Base-by-base conservation (phyloP, 1,140 invertebrate genomes). In the Prorops nasuta region DNA sequence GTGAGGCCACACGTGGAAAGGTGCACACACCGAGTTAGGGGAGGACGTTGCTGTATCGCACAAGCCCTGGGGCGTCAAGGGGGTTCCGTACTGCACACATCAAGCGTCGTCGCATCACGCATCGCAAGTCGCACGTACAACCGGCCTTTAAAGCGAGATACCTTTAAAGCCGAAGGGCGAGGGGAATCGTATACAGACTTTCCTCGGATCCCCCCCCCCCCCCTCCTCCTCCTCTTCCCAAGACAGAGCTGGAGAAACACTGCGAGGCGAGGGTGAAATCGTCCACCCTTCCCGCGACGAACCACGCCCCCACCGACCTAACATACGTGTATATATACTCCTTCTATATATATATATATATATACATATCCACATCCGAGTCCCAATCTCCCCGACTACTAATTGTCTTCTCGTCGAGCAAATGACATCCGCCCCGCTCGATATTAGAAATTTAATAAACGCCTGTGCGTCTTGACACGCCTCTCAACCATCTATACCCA, bases 81-180 rank as follows among this genome's bases (percentile, higher is more conserved):
- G 24, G 24, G 24, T 28, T 28, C 4, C 10, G 10, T 28, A 28
- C 24, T 10, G 31, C 14, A 64, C 56, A 62, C 58, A 60, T 62
- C 57, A 54, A 51, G 46, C 54, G 39, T 54, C 59, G 54, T 50
- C 19, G 55, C 63, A 61, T 61, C 54, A 56, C 51, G 60, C 62
- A 63, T 66, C 66, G 58, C 61, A 63, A 67, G 63, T 67, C 45
- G 59, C 51, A 58, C 51, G 63, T 67, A 63, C 39, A 56, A 47
- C 39, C 44, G 36, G 31, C 34, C 19, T 31, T 31, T 18, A 17
- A 44, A 44, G 14, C 18, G 34, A 31, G n/a, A n/a, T n/a, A n/a
- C n/a, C n/a, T n/a, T n/a, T n/a, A 53, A 58, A 57, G 53, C 37
- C 49, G 51, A 49, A 51, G 40, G 32, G 44, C 44, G 49, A 46